phyloP scores from a whole-genome alignment of 2,797 vertebrate species.

The Anisognathus igniventris region DNA sequence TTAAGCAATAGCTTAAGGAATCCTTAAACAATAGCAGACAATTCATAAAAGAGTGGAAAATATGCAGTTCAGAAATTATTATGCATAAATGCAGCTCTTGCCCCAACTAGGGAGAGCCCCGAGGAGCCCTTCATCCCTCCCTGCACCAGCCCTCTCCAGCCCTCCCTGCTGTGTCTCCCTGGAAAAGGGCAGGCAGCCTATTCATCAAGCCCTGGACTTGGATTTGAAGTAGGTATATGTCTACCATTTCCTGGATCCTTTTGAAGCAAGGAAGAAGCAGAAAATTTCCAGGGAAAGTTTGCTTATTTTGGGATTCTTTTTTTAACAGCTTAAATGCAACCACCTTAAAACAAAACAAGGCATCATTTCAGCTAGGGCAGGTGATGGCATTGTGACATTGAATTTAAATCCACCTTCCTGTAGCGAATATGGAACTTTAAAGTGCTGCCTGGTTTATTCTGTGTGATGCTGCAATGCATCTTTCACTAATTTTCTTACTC shows the following conservation, averaged over 20 bases:
- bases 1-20: too few species aligned
- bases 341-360: neutral
- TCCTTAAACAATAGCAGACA: neutral
- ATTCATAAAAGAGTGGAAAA: neutral
- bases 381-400: neutral
- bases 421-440: neutral
- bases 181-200: neutral
- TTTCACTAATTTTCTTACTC: neutral
- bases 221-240: neutral
- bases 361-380: neutral
- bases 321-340: neutral
- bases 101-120: fast-evolving
- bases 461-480: neutral
- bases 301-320: neutral
- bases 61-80: neutral
- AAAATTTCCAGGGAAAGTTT: neutral
- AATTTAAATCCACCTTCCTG: neutral
- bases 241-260: neutral
- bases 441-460: neutral
- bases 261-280: neutral
- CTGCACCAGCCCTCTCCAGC: fast-evolving
- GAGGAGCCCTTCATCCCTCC: neutral
- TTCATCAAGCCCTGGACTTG: neutral
- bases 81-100: neutral
- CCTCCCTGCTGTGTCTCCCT: neutral